These are phyloP conservation scores for Bembecia ichneumoniformis DNA, from an alignment of 2,888 invertebrate genomes.

Conservation along the genomic window DNA sequence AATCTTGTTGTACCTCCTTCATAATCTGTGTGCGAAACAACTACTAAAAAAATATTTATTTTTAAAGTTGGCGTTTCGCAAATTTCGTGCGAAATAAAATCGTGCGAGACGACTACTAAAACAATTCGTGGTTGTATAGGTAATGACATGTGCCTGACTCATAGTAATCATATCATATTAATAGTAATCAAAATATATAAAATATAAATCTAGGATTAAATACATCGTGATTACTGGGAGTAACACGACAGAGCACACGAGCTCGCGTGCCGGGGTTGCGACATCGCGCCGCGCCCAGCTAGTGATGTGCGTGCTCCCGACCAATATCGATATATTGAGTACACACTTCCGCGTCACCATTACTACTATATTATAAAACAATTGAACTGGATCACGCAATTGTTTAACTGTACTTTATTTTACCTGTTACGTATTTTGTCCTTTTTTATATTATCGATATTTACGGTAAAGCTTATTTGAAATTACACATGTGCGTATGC, in stretches of 20 bases:
- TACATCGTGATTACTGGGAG: slow-evolving; percentile 28
- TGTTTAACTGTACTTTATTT: not conserved
- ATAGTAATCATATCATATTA: not conserved
- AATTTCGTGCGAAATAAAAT: too few relatives aligned
- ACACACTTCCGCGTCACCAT: not conserved
- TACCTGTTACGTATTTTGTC: too few relatives aligned
- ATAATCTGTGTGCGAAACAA: too few relatives aligned
- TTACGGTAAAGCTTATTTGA: too few relatives aligned
- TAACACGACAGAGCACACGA: slow-evolving; percentile 32
- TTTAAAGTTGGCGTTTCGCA: too few relatives aligned
- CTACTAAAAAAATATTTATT: too few relatives aligned
- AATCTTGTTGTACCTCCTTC: too few relatives aligned
- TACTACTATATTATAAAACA: not conserved
- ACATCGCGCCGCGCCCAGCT: slow-evolving; percentile 45
- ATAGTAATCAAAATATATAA: slow-evolving; percentile 7
- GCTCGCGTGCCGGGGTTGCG: slow-evolving; percentile 57
- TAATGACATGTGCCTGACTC: too few relatives aligned
- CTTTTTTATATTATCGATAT: too few relatives aligned
- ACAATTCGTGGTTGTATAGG: too few relatives aligned
- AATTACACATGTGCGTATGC: too few relatives aligned
- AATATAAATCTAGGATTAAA: slow-evolving; percentile 6
- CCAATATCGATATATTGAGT: slow-evolving; percentile 36
- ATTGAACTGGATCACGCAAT: not conserved
- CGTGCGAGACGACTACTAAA: too few relatives aligned
- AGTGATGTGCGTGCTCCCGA: slow-evolving; percentile 48